phyloP scores from a whole-genome alignment of 2,797 vertebrate species.

The Apodemus agrarius region DNA sequence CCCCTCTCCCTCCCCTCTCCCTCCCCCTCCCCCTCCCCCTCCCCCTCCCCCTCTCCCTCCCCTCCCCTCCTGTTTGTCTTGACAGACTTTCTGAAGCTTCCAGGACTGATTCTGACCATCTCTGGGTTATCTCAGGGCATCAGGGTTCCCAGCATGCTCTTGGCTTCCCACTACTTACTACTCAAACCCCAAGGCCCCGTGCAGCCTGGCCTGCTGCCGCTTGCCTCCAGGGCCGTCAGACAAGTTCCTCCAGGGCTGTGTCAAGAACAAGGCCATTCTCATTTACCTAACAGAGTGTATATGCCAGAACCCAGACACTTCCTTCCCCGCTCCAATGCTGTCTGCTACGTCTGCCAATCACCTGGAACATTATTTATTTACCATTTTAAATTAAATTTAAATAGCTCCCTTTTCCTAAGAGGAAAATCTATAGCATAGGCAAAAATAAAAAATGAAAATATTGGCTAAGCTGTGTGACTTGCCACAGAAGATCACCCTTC shows the following conservation, averaged over 20 bases:
- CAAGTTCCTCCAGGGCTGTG: background rate
- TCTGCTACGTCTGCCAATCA: background rate
- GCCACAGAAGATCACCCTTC: background rate
- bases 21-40: too few species aligned
- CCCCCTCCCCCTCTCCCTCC: too few species aligned
- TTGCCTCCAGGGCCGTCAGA: accelerated
- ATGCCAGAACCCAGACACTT: background rate
- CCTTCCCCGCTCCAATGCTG: background rate
- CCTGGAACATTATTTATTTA: background rate
- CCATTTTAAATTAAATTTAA: constrained; percentile 2
- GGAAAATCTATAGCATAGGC: background rate
- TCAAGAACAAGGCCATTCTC: background rate
- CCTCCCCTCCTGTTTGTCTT: background rate
- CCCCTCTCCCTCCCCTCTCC: too few species aligned
- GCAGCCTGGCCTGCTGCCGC: background rate
- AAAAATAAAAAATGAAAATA: background rate
- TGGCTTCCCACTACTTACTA: background rate
- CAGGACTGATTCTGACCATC: background rate
- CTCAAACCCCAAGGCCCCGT: background rate
- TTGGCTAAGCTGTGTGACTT: background rate
- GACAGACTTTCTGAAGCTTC: too few species aligned
- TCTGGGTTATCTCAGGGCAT: background rate
- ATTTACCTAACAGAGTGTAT: background rate
- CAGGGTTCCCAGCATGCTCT: background rate
- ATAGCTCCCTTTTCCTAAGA: background rate